These are phyloP conservation scores for Gymnocephalus cernua DNA, from an alignment of 2,113 vertebrate species.

Conservation along the genomic window DNA sequence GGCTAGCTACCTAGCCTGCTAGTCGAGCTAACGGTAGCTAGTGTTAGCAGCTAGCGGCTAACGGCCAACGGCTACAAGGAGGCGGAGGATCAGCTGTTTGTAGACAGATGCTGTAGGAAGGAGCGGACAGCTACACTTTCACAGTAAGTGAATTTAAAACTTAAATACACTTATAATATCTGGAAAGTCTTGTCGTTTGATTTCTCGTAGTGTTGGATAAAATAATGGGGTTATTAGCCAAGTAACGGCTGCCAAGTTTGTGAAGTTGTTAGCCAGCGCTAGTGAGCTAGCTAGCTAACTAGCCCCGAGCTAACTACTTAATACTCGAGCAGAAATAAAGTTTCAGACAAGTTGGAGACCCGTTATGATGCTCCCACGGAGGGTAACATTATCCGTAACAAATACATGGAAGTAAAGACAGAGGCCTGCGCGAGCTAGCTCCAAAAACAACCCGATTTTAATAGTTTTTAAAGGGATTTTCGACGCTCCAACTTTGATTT, in stretches of 20 bases:
- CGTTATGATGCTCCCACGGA: not conserved
- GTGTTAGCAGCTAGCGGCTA: constrained; percentile 71
- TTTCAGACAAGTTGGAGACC: constrained; percentile 54
- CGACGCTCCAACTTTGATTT: constrained; percentile 66
- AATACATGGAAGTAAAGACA: fast-evolving
- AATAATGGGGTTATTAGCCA: not conserved
- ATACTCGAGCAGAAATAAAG: constrained; percentile 42
- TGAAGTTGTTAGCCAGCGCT: constrained; percentile 34
- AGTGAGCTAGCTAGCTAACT: constrained; percentile 63
- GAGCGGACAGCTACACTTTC: constrained; percentile 54
- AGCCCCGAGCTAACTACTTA: constrained; percentile 45
- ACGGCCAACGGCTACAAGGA: constrained; percentile 65
- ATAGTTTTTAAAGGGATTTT: constrained; percentile 28
- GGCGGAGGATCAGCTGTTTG: constrained; percentile 79
- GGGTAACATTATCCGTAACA: not conserved
- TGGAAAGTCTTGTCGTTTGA: not conserved
- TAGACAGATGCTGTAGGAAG: constrained; percentile 72
- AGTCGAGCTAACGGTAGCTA: constrained; percentile 46
- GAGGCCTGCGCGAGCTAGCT: fast-evolving
- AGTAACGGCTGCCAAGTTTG: constrained; percentile 44
- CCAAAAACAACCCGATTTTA: fast-evolving
- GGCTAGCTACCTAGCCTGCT: constrained; percentile 42
- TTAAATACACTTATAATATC: not conserved
- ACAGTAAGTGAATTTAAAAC: constrained; percentile 71
- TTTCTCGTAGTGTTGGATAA: not conserved